These are phyloP conservation scores for Diabrotica virgifera DNA, from an alignment of 1,140 invertebrate genomes.

Conservation along the genomic window DNA sequence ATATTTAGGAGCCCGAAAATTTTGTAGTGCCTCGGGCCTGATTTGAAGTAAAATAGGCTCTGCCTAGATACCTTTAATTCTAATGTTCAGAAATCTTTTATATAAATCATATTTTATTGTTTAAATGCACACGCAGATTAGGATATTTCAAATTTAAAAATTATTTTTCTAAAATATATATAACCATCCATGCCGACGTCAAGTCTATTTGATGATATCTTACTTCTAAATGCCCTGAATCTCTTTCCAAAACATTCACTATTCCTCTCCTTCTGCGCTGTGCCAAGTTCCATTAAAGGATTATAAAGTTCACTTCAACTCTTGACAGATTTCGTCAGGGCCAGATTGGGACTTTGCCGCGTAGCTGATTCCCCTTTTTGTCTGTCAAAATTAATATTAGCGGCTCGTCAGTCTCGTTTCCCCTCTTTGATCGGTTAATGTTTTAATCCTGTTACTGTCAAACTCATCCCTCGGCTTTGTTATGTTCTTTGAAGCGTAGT, in stretches of 20 bases:
- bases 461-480: not conserved
- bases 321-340: constrained; percentile 17
- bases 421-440: constrained; percentile 12
- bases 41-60: no score
- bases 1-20: no score
- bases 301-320: constrained; percentile 18
- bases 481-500: no score
- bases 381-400: constrained; percentile 16
- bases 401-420: not conserved
- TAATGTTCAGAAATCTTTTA: no score
- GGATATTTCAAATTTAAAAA: no score
- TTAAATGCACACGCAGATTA: no score
- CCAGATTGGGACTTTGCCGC: constrained; percentile 4
- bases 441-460: constrained; percentile 19
- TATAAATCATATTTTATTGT: no score
- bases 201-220: not conserved
- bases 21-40: no score
- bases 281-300: constrained; percentile 19
- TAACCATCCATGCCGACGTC: no score
- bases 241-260: constrained; percentile 13
- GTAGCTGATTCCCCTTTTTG: constrained; percentile 13
- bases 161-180: no score
- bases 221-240: not conserved
- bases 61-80: no score
- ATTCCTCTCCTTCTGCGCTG: constrained; percentile 4